phyloP scores from a whole-genome alignment of 2,797 vertebrate genomes.

The Cheirogaleus major region DNA sequence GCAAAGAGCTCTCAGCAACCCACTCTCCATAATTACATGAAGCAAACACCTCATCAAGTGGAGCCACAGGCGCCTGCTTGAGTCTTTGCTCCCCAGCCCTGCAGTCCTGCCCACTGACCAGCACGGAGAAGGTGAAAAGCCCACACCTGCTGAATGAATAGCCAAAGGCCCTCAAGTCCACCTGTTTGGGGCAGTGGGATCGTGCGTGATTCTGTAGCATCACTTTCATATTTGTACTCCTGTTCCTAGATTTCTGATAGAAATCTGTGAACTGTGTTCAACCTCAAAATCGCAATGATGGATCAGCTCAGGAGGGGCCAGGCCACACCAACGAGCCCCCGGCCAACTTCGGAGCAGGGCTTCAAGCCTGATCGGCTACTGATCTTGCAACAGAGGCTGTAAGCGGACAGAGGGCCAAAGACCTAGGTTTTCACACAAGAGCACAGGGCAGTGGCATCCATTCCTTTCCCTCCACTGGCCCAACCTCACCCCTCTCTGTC shows the following conservation, averaged over 20 bases:
- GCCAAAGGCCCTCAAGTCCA: not conserved
- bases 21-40: constrained; percentile 1
- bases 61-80: not conserved
- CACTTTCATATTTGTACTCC: constrained; percentile 74
- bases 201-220: constrained; percentile 50
- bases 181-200: not conserved
- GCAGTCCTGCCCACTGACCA: not conserved
- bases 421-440: not conserved
- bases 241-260: constrained; percentile 68
- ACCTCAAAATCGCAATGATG: constrained; percentile 70
- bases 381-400: constrained; percentile 57
- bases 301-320: constrained; percentile 71
- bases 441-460: fast-evolving
- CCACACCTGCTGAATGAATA: not conserved
- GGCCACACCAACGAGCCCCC: constrained; percentile 35
- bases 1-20: not conserved
- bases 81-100: not conserved
- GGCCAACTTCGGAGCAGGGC: not conserved
- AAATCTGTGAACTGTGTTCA: constrained; percentile 77
- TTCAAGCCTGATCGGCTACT: constrained; percentile 53
- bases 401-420: constrained; percentile 19
- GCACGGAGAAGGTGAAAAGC: not conserved
- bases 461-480: not conserved
- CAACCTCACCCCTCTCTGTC: not conserved
- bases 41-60: not conserved